Evolutionary conservation across 2,888 invertebrate genomes (phyloP), one percentile per base, ranked within the genome.

Genomic region (Rapana venosa): DNA sequence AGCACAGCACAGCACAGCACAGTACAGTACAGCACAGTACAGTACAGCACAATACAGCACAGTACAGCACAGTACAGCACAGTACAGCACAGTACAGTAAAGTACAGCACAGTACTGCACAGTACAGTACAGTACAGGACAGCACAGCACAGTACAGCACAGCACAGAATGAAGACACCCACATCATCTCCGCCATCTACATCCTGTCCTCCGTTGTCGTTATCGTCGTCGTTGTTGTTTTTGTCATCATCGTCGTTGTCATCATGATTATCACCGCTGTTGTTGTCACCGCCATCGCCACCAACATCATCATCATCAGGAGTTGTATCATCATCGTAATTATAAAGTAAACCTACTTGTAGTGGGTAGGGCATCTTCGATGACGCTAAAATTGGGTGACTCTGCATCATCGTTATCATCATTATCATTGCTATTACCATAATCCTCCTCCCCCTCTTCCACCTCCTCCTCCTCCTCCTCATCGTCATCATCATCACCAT

Each of bases 401-500:
- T 47, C 4, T 47, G 47, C 47, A 47, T 47, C 47, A 47, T 47
- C 47, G 8, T 47, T 15, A 32, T 77, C 20, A 1, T 77, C 20
- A 32, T 32, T 15, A 11, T 17, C 77, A 11, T 47, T 30, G 15
- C 20, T 22, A 32, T 84, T 22, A 32, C 47, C 56, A 22, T 47
- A 35, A 35, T 83, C 74, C 32, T 77, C 20, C 0, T 77, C 20
- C 32, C 15, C 20, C 8, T 17, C 77, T 5, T 47, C 32, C 1
- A 22, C 56, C 17, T 84, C 56, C 17, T 84, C 56, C 4, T 47
- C 83, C 0, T 83, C 74, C 0, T 74, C 74, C 0, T 74, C 74
- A 74, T 74, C 74, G n/a, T 74, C 74, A n/a, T 74, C 74, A 74
- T 74, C 74, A 74, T 74, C 74, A 74, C n/a, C 74, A n/a, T n/a